Evolutionary conservation across 1,140 invertebrate genomes (phyloP).

Genomic region (Drosophila pachea): DNA sequence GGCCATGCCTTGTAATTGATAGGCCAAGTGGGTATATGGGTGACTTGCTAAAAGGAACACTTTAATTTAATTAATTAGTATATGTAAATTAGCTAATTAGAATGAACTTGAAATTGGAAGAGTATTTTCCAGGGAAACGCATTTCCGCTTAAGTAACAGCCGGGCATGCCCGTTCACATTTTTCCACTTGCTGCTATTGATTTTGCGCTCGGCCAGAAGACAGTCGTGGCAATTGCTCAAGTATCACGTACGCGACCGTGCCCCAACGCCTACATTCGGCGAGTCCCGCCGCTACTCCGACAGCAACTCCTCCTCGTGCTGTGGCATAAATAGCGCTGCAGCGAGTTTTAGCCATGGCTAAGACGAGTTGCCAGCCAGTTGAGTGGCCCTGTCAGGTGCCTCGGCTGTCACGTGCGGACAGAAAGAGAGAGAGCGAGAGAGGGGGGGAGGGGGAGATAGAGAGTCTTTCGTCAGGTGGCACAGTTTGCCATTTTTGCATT

Average conservation of each 20-base stretch:
- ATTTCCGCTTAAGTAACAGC: neutral
- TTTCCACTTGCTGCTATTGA: conserved; percentile 26
- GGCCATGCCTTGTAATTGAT: neutral
- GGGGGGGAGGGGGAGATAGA: neutral
- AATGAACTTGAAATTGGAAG: too few relatives aligned
- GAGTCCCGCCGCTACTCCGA: neutral
- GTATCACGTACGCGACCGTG: conserved; percentile 59
- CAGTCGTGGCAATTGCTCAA: conserved; percentile 51
- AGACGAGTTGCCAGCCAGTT: conserved; percentile 22
- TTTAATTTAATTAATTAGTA: too few relatives aligned
- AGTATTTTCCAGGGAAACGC: too few relatives aligned
- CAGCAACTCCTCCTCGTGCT: conserved; percentile 21
- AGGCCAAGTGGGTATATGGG: neutral
- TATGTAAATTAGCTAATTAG: neutral
- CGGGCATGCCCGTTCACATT: neutral
- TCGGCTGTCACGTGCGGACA: conserved; percentile 42
- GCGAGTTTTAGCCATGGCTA: conserved; percentile 19
- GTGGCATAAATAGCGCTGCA: conserved; percentile 49
- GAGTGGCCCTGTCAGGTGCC: conserved; percentile 50
- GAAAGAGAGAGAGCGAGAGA: neutral
- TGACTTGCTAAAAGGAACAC: too few relatives aligned
- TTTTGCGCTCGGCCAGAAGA: conserved; percentile 28
- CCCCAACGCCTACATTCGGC: conserved; percentile 26
- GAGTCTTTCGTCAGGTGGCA: conserved; percentile 16
- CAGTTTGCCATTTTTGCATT: conserved; percentile 3